Evolutionary conservation across 2,888 invertebrate species (phyloP).

Genomic region (Synergus itoensis): DNA sequence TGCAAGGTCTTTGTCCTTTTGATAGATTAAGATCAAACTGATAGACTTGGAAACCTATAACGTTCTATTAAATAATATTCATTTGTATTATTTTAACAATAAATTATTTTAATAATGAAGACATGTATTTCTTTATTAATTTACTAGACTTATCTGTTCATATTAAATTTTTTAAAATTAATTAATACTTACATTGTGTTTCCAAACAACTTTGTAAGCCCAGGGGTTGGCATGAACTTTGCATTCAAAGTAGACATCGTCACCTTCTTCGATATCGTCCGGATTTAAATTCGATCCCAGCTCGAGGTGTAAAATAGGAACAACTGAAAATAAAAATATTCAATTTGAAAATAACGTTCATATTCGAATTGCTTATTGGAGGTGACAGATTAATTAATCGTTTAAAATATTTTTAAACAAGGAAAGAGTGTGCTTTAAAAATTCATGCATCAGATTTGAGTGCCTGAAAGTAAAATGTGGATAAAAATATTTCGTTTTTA

Average conservation of each 20-base stretch:
- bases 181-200: constrained; percentile 85
- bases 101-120: no score
- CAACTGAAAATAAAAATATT: constrained; percentile 78
- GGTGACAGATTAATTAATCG: background rate
- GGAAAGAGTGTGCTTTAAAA: no score
- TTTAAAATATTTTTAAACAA: no score
- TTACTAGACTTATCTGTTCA: background rate
- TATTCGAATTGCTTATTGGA: background rate
- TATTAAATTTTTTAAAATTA: background rate
- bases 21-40: background rate
- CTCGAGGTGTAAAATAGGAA: constrained; percentile 84
- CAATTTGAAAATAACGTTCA: background rate
- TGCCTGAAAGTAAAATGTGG: no score
- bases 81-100: background rate
- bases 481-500: no score
- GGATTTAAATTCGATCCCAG: constrained; percentile 88
- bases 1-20: background rate
- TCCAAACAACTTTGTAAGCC: constrained; percentile 90
- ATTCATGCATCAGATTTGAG: no score
- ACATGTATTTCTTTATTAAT: background rate
- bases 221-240: constrained; percentile 88
- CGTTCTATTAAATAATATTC: background rate
- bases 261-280: constrained; percentile 89
- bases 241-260: constrained; percentile 90
- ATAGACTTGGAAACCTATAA: background rate